Evolutionary conservation across 2,113 vertebrate species (phyloP).

Genomic region (Arvicanthis niloticus): DNA sequence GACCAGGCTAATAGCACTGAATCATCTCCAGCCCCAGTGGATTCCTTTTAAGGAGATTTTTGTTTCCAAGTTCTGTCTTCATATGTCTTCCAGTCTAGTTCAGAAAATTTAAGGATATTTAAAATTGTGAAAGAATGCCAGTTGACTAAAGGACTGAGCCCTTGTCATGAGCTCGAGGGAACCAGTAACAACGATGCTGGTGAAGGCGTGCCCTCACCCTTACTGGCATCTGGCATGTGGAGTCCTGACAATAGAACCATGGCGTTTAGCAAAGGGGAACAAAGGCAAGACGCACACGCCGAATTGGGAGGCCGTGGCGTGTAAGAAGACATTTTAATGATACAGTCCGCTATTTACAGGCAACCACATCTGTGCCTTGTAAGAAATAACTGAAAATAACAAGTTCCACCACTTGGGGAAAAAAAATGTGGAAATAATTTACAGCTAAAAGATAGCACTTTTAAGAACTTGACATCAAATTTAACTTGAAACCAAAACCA

Average conservation of each 20-base stretch:
- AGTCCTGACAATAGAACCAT: constrained; percentile 22
- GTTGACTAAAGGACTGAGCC: constrained; percentile 24
- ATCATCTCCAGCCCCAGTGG: not conserved
- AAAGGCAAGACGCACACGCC: not conserved
- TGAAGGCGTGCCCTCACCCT: not conserved
- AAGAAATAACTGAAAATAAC: constrained; percentile 3
- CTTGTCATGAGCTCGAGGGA: not conserved
- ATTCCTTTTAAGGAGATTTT: constrained; percentile 42
- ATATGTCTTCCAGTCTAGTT: not conserved
- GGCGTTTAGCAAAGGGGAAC: constrained; percentile 53
- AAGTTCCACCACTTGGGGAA: not conserved
- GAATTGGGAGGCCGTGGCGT: not conserved
- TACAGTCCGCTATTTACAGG: not conserved
- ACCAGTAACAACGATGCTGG: not conserved
- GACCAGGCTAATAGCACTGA: not conserved
- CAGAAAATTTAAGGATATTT: constrained; percentile 49
- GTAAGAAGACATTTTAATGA: not conserved
- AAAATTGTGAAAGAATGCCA: not conserved
- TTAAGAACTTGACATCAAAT: not conserved
- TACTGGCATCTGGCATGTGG: not conserved
- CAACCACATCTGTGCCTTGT: not conserved
- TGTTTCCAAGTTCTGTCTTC: constrained; percentile 31
- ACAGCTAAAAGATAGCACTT: not conserved
- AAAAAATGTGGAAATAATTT: not conserved
- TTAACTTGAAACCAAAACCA: constrained; percentile 36